Evolutionary conservation across 1,140 invertebrate species (phyloP), one percentile per base, ranked within the genome.

Genomic region (Rhyzopertha dominica): DNA sequence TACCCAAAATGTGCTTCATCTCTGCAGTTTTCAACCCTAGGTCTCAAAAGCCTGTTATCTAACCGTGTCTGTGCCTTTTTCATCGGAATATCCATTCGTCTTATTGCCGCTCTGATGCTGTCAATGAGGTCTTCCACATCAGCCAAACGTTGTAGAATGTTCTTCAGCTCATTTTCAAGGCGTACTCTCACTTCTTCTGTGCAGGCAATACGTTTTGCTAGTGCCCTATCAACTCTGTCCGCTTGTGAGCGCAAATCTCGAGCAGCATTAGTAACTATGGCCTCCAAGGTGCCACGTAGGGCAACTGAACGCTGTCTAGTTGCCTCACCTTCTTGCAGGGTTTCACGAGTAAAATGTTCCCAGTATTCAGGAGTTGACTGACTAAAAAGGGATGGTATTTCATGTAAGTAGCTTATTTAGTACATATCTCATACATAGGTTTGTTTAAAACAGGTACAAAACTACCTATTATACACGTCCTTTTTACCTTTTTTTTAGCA

Each of bases 21-120:
- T 31, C 82, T 70, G 41, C 83, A 85, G 53, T 74, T 84, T 65
- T 88, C 85, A 5, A 84, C 78, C 26, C 79, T 71, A 12, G 81
- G 80, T 22, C 80, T 68, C 39, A 73, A 72, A 25, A 70, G 66
- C 45, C 84, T 73, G 54, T 85, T 83, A 55, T 84, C 75, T 38
- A 90, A 69, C 49, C 85, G 74, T 0, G 85, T 87, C 66, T 89
- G 85, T 12, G 83, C 84, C 17, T 85, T 74, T 62, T 87, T 87
- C 76, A 86, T 79, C 2, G 80, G 77, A 5, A 74, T 68, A 54
- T 88, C 82, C 58, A 86, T 74, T 54, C 77, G 77, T 43, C 72
- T 70, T 1, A 84, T 72, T 1, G 76, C 75, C 19, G 66, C 67
- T 40, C 78, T 72, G 12, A 87, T 63, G 43, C 77, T 63, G 9